phyloP scores from a whole-genome alignment of 92 coral and sea anemone species.

The Parazoanthus atlanticus region DNA sequence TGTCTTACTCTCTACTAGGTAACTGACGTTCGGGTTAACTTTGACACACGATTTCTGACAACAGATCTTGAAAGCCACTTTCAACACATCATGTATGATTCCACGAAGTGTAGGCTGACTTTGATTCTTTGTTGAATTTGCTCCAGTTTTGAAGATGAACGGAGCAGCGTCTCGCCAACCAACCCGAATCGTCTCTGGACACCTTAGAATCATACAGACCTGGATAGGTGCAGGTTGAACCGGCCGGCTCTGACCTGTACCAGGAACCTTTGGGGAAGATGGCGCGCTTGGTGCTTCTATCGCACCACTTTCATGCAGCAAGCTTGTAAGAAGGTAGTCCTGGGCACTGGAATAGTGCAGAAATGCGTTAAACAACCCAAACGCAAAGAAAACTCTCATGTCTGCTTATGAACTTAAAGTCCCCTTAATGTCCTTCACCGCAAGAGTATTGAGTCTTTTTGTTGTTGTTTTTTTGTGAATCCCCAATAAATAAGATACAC shows the following conservation, averaged over 20 bases:
- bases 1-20: not conserved
- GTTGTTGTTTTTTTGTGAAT: not conserved
- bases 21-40: not conserved
- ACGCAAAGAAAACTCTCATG: not conserved
- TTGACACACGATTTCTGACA: not conserved
- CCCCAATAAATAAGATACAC: too few relatives aligned
- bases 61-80: not conserved
- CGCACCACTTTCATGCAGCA: not conserved
- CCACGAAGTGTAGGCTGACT: not conserved
- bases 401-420: not conserved
- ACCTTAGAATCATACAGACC: not conserved
- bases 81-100: not conserved
- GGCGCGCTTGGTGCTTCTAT: not conserved
- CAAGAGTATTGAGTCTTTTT: not conserved
- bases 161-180: not conserved
- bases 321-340: not conserved
- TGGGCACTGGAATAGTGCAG: not conserved
- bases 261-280: too few relatives aligned
- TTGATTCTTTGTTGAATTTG: not conserved
- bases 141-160: not conserved
- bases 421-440: not conserved
- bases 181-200: not conserved
- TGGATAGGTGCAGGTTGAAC: too few relatives aligned
- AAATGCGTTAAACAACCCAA: not conserved
- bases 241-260: too few relatives aligned